Percentiles rank a stretch among this genome's conserved stretches.
Evolutionary conservation across 1,140 invertebrate genomes (phyloP).

Genomic region (Paramacrobiotus metropolitanus): DNA sequence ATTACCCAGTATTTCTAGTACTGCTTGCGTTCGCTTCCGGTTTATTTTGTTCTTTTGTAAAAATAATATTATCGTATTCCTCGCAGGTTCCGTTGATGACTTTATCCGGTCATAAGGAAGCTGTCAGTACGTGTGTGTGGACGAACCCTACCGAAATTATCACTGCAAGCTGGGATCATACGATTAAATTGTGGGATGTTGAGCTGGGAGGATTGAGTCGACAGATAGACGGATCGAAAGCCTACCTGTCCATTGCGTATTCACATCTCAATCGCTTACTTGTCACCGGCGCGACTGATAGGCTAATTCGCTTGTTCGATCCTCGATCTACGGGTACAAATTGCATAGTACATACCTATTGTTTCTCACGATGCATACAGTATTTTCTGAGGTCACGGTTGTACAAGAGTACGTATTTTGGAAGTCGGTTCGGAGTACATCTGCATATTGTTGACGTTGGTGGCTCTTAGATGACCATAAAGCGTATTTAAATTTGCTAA

Average conservation of each 20-base stretch:
- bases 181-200: constrained; percentile 76
- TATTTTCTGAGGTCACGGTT: too few species aligned
- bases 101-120: constrained; percentile 72
- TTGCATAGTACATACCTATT: neutral
- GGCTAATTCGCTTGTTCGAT: constrained; percentile 70
- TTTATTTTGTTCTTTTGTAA: too few species aligned
- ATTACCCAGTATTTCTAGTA: constrained; percentile 7
- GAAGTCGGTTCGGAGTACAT: too few species aligned
- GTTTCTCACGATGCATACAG: neutral
- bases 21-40: constrained; percentile 17
- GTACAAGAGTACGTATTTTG: too few species aligned
- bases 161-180: constrained; percentile 81
- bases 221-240: constrained; percentile 62
- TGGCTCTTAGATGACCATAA: too few species aligned
- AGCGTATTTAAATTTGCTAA: constrained; percentile 8
- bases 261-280: constrained; percentile 46
- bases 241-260: constrained; percentile 63
- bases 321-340: constrained; percentile 50
- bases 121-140: constrained; percentile 60
- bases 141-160: constrained; percentile 25
- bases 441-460: too few species aligned
- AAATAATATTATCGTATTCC: too few species aligned
- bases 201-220: constrained; percentile 52
- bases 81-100: constrained; percentile 67
- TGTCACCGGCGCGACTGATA: constrained; percentile 65